Conservation (phyloP, 2,888 invertebrate species). For the Coremacera marginata region DNA sequence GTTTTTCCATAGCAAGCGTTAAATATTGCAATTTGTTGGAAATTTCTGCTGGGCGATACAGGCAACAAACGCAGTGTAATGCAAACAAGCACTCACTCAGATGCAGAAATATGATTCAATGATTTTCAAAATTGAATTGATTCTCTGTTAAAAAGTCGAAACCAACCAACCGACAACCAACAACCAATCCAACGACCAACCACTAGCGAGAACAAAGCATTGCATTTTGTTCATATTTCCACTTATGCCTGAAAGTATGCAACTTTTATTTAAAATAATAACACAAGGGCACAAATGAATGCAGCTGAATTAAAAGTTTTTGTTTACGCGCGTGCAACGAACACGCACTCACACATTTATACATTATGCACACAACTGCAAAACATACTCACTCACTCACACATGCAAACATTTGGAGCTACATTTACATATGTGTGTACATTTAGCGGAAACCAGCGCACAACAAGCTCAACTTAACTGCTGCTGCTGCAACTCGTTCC, state of each 20-base stretch:
- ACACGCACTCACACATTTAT: background rate
- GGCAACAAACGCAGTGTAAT: background rate
- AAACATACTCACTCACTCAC: background rate
- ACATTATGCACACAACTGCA: background rate
- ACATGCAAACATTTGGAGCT: background rate
- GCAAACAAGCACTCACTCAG: background rate
- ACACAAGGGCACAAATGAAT: slow-evolving; percentile 37
- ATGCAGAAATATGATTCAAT: background rate
- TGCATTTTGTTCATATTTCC: too few species aligned
- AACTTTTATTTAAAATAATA: slow-evolving; percentile 41
- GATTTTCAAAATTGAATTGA: background rate
- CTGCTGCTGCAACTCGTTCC: background rate
- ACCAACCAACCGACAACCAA: too few species aligned
- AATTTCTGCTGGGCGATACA: background rate
- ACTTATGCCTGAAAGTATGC: slow-evolving; percentile 43
- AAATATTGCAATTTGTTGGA: slow-evolving; percentile 3
- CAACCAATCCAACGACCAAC: too few species aligned
- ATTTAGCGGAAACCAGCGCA: slow-evolving; percentile 22
- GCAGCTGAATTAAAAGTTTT: slow-evolving; percentile 23
- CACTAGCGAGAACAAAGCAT: too few species aligned
- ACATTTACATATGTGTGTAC: slow-evolving; percentile 5
- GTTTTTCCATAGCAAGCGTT: background rate
- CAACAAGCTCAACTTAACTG: background rate
- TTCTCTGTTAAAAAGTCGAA: background rate
- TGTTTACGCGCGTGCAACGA: slow-evolving; percentile 2